A percentile compares a stretch with the other conserved stretches of the same genome.
Evolutionary conservation across 2,113 vertebrate genomes (phyloP).

Genomic region (Dipodomys stephensi): DNA sequence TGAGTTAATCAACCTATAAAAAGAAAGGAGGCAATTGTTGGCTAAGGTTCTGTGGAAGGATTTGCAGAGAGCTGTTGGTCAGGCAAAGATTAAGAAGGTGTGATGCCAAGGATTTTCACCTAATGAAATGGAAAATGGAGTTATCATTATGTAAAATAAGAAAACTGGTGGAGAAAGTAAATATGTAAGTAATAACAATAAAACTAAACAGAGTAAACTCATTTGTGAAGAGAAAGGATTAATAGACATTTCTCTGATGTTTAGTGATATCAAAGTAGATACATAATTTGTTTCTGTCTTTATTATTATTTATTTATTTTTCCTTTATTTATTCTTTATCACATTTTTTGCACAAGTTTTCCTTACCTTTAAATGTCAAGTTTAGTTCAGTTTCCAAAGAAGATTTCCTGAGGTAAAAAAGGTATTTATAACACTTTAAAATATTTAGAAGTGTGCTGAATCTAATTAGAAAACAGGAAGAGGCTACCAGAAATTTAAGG

Average conservation of each 20-base stretch:
- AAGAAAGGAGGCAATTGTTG: neutral
- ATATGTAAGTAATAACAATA: neutral
- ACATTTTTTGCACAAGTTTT: neutral
- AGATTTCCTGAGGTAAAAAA: neutral
- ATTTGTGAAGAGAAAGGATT: neutral
- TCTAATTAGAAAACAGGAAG: neutral
- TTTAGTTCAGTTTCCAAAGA: constrained; percentile 2
- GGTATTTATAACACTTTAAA: constrained; percentile 10
- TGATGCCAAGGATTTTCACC: neutral
- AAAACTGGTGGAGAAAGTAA: neutral
- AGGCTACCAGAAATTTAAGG: neutral
- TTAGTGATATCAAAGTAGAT: neutral
- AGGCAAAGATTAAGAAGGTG: neutral
- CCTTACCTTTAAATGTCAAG: constrained; percentile 9
- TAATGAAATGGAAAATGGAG: neutral
- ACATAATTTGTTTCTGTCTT: too few species aligned
- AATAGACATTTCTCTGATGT: neutral
- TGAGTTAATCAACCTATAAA: neutral
- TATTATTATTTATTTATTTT: too few species aligned
- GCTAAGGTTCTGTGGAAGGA: neutral
- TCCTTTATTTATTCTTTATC: neutral
- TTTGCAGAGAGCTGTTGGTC: too few species aligned
- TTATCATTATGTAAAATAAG: neutral
- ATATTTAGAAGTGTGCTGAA: neutral
- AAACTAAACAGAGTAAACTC: constrained; percentile 6